Evolutionary conservation across 2,113 vertebrate genomes (phyloP).

Genomic region (Panurus biarmicus): DNA sequence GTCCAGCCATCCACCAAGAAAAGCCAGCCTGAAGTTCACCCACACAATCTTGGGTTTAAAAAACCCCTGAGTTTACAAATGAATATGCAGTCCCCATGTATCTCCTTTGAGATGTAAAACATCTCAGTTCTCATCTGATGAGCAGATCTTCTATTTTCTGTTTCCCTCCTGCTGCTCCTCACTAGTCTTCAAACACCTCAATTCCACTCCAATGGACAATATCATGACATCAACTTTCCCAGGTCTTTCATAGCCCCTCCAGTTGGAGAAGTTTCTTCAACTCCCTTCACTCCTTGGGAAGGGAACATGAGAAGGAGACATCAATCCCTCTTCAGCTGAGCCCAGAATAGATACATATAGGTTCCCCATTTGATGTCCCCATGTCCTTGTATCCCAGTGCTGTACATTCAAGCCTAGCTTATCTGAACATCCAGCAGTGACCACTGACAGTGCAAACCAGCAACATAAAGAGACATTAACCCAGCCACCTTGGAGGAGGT

Average conservation of each 20-base stretch:
- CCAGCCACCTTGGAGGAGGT: not conserved
- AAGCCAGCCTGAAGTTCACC: not conserved
- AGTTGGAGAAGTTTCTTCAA: not conserved
- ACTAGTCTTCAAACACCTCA: not conserved
- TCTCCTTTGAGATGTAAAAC: not conserved
- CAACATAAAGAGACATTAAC: not conserved
- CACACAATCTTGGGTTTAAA: not conserved
- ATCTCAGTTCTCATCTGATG: not conserved
- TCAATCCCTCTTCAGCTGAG: not conserved
- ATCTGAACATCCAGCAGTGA: rapidly evolving
- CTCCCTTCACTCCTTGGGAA: not conserved
- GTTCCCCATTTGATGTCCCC: not conserved
- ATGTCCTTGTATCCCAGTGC: not conserved
- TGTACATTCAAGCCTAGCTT: not conserved
- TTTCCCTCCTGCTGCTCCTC: not conserved
- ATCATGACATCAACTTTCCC: not conserved
- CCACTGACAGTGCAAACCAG: not conserved
- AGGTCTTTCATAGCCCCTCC: not conserved
- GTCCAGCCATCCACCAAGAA: not conserved
- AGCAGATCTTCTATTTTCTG: not conserved
- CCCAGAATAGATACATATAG: not conserved
- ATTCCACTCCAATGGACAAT: not conserved
- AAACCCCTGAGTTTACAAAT: not conserved
- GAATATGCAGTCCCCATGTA: not conserved
- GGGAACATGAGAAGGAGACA: not conserved